These are phyloP conservation scores for Osmerus eperlanus DNA, from an alignment of 2,113 vertebrate genomes.

Conservation along the genomic window DNA sequence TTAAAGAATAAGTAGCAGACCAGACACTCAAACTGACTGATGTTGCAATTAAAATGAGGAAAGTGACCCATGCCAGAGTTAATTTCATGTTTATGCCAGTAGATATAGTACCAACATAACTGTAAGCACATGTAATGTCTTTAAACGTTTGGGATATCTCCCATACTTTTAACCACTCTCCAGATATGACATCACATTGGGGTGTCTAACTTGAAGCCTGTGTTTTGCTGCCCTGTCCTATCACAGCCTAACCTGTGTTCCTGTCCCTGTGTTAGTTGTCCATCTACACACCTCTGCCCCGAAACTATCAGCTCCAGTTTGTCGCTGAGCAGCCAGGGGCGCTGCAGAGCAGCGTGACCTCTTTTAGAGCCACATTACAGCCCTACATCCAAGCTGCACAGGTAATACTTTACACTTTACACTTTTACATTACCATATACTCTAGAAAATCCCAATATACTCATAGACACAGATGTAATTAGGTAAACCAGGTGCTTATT, in stretches of 20 bases:
- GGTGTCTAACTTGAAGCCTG: background rate
- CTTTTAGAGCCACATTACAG: constrained; percentile 52
- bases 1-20: too few relatives aligned
- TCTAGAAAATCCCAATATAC: background rate
- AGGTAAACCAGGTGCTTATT: background rate
- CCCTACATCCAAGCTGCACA: constrained; percentile 68
- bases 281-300: constrained; percentile 72
- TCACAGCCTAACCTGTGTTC: background rate
- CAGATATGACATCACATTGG: background rate
- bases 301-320: constrained; percentile 51
- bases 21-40: too few relatives aligned
- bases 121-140: too few relatives aligned
- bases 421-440: background rate
- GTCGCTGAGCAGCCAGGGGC: constrained; percentile 74
- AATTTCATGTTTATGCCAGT: too few relatives aligned
- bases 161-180: too few relatives aligned
- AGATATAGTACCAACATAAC: too few relatives aligned
- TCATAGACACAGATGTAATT: background rate
- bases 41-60: too few relatives aligned
- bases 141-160: too few relatives aligned
- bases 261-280: constrained; percentile 71
- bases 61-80: too few relatives aligned
- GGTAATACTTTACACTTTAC: constrained; percentile 58
- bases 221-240: background rate
- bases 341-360: constrained; percentile 70